Base-by-base conservation (phyloP, 2,113 vertebrate genomes). In the Tapirus terrestris region DNA sequence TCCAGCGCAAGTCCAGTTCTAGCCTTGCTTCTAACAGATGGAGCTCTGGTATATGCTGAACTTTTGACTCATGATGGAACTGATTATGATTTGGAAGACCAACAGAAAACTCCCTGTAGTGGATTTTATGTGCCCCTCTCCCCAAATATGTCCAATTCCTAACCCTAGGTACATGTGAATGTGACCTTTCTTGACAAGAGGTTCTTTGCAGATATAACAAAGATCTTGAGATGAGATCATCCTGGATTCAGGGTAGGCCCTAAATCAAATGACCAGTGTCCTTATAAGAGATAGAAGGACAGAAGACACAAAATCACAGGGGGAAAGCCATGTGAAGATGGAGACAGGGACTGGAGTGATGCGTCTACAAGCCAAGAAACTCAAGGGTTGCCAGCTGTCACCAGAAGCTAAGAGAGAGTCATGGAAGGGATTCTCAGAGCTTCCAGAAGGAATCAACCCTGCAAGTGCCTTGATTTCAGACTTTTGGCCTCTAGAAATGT, bases 151-250 rank as follows among this genome's bases (percentile, higher is more conserved):
- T 77, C 23, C 25, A 75, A 86, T 13, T n/a, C 43, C 11, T 86
- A 68, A 85, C 4, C 3, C 31, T 27, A 27, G 39, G 53, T 23
- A 79, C 7, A 11, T 58, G 23, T 23, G 14, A 92, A 23, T 51
- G 3, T 60, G 48, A 88, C 18, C 20, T 89, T 72, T 56, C 58
- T 84, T 16, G 25, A 13, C 53, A 87, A 75, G 87, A 67, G 14
- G 23, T 73, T 95, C 63, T 68, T 79, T 83, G 43, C 12, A 89
- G n/a, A 68, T 88, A 36, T n/a, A 82, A 77, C 61, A 53, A 96
- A 82, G 25, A 8, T 68, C 7, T 96, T 1, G 9, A 79, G 67
- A 92, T 63, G 48, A 89, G 67, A 75, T 79, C 51, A 61, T 33
- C 60, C 31, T 77, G 45, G 36, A 81, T 76, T 97, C 60, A 92